Conservation (phyloP, 2,113 vertebrate species). For the Bucco capensis region DNA sequence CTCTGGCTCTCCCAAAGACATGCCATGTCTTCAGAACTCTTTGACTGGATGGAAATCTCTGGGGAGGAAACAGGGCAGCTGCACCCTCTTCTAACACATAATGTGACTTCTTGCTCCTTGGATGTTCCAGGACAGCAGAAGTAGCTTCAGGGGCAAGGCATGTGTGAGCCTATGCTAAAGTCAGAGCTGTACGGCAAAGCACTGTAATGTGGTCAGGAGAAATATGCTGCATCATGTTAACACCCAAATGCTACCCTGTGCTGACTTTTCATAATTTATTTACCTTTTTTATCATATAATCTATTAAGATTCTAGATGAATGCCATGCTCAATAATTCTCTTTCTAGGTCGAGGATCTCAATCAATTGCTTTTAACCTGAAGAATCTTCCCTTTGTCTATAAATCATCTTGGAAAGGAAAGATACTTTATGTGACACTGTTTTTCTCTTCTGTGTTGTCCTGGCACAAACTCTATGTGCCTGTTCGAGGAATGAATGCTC, state of each 20-base stretch:
- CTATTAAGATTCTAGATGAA: background rate
- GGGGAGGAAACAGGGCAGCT: background rate
- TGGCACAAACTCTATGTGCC: background rate
- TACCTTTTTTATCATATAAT: background rate
- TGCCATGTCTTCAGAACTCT: background rate
- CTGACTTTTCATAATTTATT: background rate
- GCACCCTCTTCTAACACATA: background rate
- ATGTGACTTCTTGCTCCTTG: background rate
- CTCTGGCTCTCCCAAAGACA: background rate
- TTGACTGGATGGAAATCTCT: background rate
- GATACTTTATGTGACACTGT: background rate
- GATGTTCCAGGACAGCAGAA: background rate
- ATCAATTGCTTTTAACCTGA: background rate
- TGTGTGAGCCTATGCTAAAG: background rate
- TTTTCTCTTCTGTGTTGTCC: background rate
- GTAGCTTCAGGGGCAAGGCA: background rate
- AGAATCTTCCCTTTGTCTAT: background rate
- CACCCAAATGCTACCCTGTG: background rate
- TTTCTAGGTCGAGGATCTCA: background rate
- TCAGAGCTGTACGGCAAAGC: background rate
- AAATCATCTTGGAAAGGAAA: background rate
- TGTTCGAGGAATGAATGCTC: background rate
- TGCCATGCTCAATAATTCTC: background rate
- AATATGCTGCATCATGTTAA: background rate
- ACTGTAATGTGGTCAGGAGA: background rate